These are phyloP conservation scores for Leuciscus waleckii DNA, from an alignment of 2,797 vertebrate species.

Conservation along the genomic window DNA sequence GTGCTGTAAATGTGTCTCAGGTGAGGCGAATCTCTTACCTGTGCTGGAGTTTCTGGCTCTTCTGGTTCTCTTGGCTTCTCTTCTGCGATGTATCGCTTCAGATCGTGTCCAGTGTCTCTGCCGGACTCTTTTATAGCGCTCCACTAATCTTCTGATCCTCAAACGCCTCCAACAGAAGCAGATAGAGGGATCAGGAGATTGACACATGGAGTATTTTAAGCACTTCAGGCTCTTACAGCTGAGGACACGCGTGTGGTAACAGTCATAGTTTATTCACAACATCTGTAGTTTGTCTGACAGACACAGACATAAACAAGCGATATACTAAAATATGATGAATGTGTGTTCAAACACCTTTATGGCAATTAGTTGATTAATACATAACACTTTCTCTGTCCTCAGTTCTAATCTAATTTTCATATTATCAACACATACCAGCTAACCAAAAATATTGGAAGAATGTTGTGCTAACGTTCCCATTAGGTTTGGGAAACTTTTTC, in stretches of 20 bases:
- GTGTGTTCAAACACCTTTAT: background rate
- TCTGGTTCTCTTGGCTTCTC: slow-evolving; percentile 6
- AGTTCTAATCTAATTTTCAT: background rate
- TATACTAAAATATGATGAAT: background rate
- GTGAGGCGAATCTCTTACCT: background rate
- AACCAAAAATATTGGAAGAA: background rate
- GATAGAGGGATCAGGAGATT: slow-evolving; percentile 56
- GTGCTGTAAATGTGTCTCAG: background rate
- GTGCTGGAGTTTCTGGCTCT: slow-evolving; percentile 6
- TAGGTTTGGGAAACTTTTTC: too few species aligned
- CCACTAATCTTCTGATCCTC: slow-evolving; percentile 12
- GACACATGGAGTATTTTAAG: slow-evolving; percentile 58
- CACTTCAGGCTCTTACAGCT: slow-evolving; percentile 53
- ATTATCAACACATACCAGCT: background rate
- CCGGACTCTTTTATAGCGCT: slow-evolving; percentile 59
- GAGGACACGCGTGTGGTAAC: slow-evolving; percentile 31
- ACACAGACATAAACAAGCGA: background rate
- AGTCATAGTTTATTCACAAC: background rate
- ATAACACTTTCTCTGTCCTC: background rate
- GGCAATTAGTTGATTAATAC: too few species aligned
- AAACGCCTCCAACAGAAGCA: background rate
- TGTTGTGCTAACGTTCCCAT: background rate
- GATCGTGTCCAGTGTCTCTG: slow-evolving; percentile 6
- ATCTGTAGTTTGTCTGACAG: background rate
- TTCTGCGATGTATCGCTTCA: slow-evolving; percentile 30